phyloP scores from a whole-genome alignment of 1,140 invertebrate genomes.

The Drusus annulatus region DNA sequence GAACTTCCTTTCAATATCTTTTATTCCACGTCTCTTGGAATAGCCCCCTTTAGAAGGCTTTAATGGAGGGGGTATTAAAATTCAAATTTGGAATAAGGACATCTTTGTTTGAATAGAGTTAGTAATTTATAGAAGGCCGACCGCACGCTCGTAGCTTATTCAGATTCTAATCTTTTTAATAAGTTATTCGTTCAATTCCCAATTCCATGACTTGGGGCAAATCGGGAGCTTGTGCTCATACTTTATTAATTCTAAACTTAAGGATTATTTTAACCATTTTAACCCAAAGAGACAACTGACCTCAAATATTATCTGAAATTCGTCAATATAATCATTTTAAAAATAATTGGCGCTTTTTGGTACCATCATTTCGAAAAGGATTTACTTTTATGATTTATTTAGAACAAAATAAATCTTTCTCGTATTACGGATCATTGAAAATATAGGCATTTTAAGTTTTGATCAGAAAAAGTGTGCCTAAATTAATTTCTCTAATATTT shows the following conservation, averaged over 20 bases:
- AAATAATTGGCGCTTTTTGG: too few species aligned
- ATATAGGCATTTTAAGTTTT: too few species aligned
- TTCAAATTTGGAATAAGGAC: slow-evolving; percentile 46
- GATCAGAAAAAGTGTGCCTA: too few species aligned
- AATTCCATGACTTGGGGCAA: slow-evolving; percentile 19
- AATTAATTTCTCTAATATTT: too few species aligned
- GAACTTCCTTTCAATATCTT: slow-evolving; percentile 5
- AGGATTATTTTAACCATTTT: not conserved
- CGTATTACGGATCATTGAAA: too few species aligned
- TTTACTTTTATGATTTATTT: too few species aligned
- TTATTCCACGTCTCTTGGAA: slow-evolving; percentile 19
- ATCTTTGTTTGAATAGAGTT: slow-evolving; percentile 48
- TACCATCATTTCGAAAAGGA: too few species aligned
- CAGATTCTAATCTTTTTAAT: slow-evolving; percentile 47
- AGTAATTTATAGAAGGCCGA: slow-evolving; percentile 46
- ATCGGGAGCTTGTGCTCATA: not conserved
- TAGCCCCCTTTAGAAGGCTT: not conserved
- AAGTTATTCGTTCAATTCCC: slow-evolving; percentile 39
- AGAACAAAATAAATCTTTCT: too few species aligned
- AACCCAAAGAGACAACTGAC: not conserved
- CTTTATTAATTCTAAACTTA: not conserved
- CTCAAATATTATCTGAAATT: too few species aligned
- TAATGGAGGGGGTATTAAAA: slow-evolving; percentile 44
- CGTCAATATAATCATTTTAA: too few species aligned
- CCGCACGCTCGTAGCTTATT: slow-evolving; percentile 29